Evolutionary conservation across 2,113 vertebrate species (phyloP).

Genomic region (Pygathrix nemaeus): DNA sequence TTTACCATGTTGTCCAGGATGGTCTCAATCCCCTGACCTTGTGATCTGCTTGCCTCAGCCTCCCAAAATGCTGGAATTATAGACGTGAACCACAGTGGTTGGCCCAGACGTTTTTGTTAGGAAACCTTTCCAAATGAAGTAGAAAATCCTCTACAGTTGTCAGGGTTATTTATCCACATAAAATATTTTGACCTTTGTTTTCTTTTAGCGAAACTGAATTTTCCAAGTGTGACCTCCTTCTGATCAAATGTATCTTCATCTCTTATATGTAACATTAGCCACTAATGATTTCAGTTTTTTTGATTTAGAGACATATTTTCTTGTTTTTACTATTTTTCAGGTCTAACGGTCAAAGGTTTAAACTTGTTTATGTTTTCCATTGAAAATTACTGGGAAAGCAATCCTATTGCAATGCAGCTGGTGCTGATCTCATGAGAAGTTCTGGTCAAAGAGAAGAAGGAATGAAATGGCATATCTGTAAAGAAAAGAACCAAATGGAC

Average conservation of each 20-base stretch:
- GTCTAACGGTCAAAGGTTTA: not conserved
- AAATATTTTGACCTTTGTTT: conserved; percentile 42
- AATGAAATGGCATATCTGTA: not conserved
- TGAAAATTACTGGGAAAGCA: not conserved
- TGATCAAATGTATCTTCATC: not conserved
- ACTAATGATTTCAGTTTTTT: not conserved
- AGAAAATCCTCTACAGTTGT: not conserved
- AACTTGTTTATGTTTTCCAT: not conserved
- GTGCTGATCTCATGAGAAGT: not conserved
- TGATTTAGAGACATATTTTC: not conserved
- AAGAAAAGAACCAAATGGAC: not conserved
- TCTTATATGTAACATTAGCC: not conserved
- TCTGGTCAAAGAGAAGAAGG: too few species aligned
- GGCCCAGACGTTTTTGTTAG: not conserved
- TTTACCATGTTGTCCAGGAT: too few species aligned
- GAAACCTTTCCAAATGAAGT: not conserved
- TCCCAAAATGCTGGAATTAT: too few species aligned
- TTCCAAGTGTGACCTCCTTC: not conserved
- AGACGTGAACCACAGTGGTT: too few species aligned
- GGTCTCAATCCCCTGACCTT: too few species aligned
- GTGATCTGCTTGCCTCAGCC: too few species aligned
- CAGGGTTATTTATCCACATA: conserved; percentile 9
- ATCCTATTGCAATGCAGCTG: not conserved
- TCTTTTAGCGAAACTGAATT: not conserved
- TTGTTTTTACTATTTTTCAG: not conserved